phyloP scores from a whole-genome alignment of 2,888 invertebrate species.

The Nomada ruficornis region DNA sequence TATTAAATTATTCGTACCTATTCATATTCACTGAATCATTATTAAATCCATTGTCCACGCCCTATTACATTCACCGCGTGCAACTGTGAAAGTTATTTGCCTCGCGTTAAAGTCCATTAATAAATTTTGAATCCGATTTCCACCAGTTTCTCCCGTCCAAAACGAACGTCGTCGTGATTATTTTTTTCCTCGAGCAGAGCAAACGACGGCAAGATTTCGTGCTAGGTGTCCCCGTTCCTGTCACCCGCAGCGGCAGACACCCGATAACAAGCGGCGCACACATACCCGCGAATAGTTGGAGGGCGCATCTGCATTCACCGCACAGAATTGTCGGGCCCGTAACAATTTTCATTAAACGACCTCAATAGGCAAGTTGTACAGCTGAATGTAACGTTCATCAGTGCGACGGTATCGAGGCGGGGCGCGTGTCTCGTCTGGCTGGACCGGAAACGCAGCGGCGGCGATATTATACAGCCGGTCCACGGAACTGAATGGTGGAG shows the following conservation, averaged over 20 bases:
- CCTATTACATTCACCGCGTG: too few species aligned
- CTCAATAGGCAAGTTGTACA: conserved; percentile 45
- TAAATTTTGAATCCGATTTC: background rate
- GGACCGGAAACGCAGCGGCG: conserved; percentile 16
- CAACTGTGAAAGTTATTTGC: too few species aligned
- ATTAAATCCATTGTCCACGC: too few species aligned
- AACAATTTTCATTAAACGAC: conserved; percentile 68
- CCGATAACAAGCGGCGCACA: conserved; percentile 37
- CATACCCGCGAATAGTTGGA: conserved; percentile 2
- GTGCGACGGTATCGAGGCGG: conserved; percentile 42
- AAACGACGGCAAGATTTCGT: conserved; percentile 7
- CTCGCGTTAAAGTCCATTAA: background rate
- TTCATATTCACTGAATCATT: too few species aligned
- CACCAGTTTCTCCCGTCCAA: background rate
- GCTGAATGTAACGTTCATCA: conserved; percentile 62
- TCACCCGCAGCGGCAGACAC: background rate
- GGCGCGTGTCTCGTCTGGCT: background rate
- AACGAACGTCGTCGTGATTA: too few species aligned
- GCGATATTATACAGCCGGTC: conserved; percentile 47
- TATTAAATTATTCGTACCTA: too few species aligned
- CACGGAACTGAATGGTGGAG: conserved; percentile 25
- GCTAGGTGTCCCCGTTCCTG: conserved; percentile 5
- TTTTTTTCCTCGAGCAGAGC: too few species aligned
- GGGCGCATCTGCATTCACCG: conserved; percentile 42
- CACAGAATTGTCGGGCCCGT: conserved; percentile 46